Conservation (phyloP, 2,888 invertebrate genomes). For the Cosmia pyralina region DNA sequence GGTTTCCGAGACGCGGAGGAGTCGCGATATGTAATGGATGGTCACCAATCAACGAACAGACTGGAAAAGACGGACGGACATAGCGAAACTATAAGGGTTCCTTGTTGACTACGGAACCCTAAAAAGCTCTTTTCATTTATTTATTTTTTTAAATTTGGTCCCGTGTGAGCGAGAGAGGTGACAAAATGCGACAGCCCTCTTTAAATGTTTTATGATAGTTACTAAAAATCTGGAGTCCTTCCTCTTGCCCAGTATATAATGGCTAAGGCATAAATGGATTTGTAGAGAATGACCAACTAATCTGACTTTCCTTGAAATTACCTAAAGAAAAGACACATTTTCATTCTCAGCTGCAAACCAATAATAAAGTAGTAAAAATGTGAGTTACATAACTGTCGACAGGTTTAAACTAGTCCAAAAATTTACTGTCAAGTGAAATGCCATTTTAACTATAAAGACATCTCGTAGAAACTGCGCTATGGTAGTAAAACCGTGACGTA, state of each 20-base stretch:
- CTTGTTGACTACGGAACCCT: too few relatives aligned
- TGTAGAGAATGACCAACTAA: conserved; percentile 3
- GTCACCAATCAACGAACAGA: too few relatives aligned
- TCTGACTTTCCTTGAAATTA: neutral
- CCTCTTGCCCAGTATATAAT: neutral
- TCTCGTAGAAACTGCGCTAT: conserved; percentile 41
- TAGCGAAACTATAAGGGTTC: too few relatives aligned
- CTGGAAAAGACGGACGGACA: too few relatives aligned
- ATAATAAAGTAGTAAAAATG: conserved; percentile 64
- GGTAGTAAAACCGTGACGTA: conserved; percentile 42
- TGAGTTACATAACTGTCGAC: conserved; percentile 58
- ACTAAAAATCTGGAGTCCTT: neutral
- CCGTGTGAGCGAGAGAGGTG: too few relatives aligned
- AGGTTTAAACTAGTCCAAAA: conserved; percentile 64
- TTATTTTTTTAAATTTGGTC: too few relatives aligned
- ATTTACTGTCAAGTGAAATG: conserved; percentile 59
- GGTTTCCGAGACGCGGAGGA: too few relatives aligned
- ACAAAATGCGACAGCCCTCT: too few relatives aligned
- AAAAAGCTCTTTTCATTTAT: too few relatives aligned
- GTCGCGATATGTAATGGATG: too few relatives aligned
- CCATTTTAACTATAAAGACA: conserved; percentile 60
- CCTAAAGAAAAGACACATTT: conserved; percentile 22
- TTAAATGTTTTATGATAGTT: too few relatives aligned
- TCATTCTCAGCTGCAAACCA: conserved; percentile 29
- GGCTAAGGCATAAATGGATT: neutral